Conservation (phyloP, 1,140 invertebrate species). For the Pectinophora gossypiella region DNA sequence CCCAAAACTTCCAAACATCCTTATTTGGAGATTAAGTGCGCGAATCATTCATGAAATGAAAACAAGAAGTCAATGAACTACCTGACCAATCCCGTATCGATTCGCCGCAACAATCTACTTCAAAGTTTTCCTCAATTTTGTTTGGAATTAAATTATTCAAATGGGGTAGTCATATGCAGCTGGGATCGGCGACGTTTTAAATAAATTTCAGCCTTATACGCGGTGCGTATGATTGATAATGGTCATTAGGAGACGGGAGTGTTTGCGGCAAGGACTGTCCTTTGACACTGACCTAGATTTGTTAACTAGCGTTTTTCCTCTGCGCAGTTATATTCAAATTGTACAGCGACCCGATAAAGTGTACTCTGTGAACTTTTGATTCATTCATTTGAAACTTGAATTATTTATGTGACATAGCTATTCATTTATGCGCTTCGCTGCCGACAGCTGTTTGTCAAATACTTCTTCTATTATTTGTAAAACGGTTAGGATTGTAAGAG, state of each 20-base stretch:
- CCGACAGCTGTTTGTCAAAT: too few relatives aligned
- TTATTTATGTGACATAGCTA: too few relatives aligned
- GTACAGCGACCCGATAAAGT: neutral
- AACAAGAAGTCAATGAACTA: constrained; percentile 1
- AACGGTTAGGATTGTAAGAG: too few relatives aligned
- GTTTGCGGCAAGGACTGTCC: constrained; percentile 23
- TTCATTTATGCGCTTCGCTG: too few relatives aligned
- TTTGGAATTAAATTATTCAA: neutral
- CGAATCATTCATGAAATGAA: neutral
- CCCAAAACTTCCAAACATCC: neutral
- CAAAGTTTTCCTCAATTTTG: neutral
- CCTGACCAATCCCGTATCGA: neutral
- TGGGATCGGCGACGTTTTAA: constrained; percentile 8
- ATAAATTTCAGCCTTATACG: constrained; percentile 28
- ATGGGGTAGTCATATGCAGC: neutral
- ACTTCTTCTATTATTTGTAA: too few relatives aligned
- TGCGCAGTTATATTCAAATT: constrained; percentile 14
- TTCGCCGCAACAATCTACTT: neutral
- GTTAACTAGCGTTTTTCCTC: constrained; percentile 30
- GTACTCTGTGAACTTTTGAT: neutral
- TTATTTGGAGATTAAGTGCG: neutral
- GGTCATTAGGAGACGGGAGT: constrained; percentile 12
- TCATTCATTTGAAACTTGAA: neutral
- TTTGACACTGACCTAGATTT: constrained; percentile 58
- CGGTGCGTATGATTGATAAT: constrained; percentile 32